Conservation (phyloP, 1,140 invertebrate genomes). For the Apis cerana region DNA sequence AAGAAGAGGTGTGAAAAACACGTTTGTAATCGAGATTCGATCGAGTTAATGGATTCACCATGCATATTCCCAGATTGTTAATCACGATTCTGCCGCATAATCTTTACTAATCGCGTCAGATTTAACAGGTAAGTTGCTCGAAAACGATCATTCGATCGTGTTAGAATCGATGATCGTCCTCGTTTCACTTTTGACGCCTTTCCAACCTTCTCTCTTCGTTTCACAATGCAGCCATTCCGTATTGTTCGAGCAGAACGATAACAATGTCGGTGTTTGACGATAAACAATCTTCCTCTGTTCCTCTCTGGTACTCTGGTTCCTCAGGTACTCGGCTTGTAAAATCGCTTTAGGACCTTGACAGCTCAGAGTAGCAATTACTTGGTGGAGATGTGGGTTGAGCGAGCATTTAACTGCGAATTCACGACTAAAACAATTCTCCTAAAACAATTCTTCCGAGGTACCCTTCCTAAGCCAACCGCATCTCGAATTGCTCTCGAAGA, state of each 20-base stretch:
- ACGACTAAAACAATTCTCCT: slow-evolving; percentile 57
- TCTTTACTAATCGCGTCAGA: slow-evolving; percentile 15
- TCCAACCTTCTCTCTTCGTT: neutral
- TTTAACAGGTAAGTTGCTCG: neutral
- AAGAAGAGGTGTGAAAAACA: neutral
- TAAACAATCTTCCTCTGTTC: slow-evolving; percentile 57
- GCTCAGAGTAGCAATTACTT: slow-evolving; percentile 60
- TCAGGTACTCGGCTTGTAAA: slow-evolving; percentile 44
- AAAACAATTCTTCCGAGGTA: slow-evolving; percentile 28
- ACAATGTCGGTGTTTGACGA: slow-evolving; percentile 13
- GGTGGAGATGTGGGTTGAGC: slow-evolving; percentile 55
- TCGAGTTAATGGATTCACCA: neutral
- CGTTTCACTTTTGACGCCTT: neutral
- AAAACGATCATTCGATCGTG: slow-evolving; percentile 4
- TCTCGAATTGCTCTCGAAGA: neutral
- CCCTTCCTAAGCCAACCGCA: slow-evolving; percentile 3
- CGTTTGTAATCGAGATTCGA: neutral
- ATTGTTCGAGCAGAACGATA: neutral
- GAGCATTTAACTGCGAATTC: slow-evolving; percentile 56
- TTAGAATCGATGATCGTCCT: neutral
- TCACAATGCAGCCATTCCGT: neutral
- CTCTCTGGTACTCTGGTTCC: slow-evolving; percentile 46
- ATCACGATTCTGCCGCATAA: neutral
- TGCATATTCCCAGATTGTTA: neutral
- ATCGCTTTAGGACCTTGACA: slow-evolving; percentile 45